Evolutionary conservation across 2,797 vertebrate species (phyloP), one percentile per base, ranked within the genome.

Genomic region (Rousettus madagascariensis): DNA sequence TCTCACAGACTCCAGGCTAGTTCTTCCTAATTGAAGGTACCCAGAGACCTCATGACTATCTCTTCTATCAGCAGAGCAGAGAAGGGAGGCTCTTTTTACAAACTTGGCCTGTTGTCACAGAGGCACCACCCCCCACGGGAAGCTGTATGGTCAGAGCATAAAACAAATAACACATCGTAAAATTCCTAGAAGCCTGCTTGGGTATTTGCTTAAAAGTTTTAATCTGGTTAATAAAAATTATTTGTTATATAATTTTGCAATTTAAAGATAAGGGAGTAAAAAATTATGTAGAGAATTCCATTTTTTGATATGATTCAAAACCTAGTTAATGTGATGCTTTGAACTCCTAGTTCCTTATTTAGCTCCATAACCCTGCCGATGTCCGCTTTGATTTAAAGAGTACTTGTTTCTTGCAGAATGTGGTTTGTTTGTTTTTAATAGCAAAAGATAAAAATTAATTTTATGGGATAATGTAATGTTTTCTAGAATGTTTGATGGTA

Each of bases 171-270:
- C 6, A 19, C 43, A 46, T 13, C 1, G 1, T 33, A 46, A 49
- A 66, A 30, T 87, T 38, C 53, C 41, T 75, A 63, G 36, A 20
- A 43, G 20, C 15, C 22, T 51, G 24, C 30, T 63, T 82, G 26
- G 12, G 13, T 61, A 16, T 68, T 93, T 80, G 53, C 24, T 90
- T 80, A 66, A 80, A 87, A 82, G 19, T 20, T 33, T 71, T 55
- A 77, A 74, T 15, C 19, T 19, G 43, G 46, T 69, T 63, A 55
- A 78, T 94, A 30, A 95, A 92, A 97, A 72, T 33, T 74, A 51
- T 72, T 75, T 93, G 8, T 46, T 85, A n/a, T 3, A 38, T 22
- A 77, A 28, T 55, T 89, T 86, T 69, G 2, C 13, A 90, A 59
- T 19, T 75, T 80, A 71, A 94, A 90, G 38, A 90, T 59, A 85